Conservation (phyloP, 2,888 invertebrate genomes). For the Hydropsyche betteni region DNA sequence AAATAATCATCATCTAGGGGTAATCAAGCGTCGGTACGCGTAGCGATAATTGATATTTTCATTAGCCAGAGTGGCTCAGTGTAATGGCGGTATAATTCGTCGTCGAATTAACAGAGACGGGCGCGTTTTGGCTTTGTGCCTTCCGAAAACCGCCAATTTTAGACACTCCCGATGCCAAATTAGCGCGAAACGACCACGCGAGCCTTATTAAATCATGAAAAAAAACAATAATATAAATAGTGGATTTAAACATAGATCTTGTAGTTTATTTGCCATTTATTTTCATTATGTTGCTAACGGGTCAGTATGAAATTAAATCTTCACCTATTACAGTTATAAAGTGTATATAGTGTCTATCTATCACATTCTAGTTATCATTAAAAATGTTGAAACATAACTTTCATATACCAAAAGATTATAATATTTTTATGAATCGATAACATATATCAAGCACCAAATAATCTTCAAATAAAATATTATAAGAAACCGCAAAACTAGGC, state of each 20-base stretch:
- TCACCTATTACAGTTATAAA: too few relatives aligned
- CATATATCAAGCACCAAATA: background rate
- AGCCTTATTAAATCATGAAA: background rate
- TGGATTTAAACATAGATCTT: background rate
- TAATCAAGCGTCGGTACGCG: slow-evolving; percentile 14
- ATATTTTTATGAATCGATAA: background rate
- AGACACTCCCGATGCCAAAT: slow-evolving; percentile 8
- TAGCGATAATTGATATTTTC: slow-evolving; percentile 45
- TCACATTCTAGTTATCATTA: too few relatives aligned
- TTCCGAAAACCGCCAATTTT: slow-evolving; percentile 7
- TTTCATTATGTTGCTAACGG: too few relatives aligned
- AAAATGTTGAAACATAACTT: too few relatives aligned
- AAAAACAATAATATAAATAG: background rate
- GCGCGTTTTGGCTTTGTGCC: slow-evolving; percentile 15
- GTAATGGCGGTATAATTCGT: slow-evolving; percentile 17
- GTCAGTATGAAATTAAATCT: too few relatives aligned
- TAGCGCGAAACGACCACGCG: background rate
- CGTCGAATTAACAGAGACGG: slow-evolving; percentile 17
- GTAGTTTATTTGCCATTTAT: too few relatives aligned
- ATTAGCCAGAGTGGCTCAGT: slow-evolving; percentile 44
- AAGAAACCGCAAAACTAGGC: background rate
- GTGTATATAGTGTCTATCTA: too few relatives aligned
- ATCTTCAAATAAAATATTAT: background rate
- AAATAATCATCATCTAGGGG: slow-evolving; percentile 6
- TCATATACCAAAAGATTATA: too few relatives aligned